These are phyloP conservation scores for Rhinoderma darwinii DNA, from an alignment of 2,113 vertebrate genomes.

Conservation along the genomic window DNA sequence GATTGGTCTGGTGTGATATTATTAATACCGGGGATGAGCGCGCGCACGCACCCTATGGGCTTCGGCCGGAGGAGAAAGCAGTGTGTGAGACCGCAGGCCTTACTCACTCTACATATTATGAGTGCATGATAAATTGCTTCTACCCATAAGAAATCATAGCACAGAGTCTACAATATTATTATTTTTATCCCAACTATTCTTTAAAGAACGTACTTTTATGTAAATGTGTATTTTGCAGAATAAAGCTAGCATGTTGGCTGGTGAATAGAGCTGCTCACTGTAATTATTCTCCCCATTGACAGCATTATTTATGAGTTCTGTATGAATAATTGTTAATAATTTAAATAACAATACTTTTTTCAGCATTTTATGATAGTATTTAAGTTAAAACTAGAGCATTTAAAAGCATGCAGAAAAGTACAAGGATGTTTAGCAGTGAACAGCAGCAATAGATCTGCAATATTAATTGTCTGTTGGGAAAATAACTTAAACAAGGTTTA, in stretches of 20 bases:
- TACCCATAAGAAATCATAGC: not conserved
- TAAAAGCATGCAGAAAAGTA: slow-evolving; percentile 56
- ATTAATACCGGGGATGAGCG: too few species aligned
- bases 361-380: slow-evolving; percentile 15
- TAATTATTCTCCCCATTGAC: slow-evolving; percentile 27
- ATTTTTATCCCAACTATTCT: not conserved
- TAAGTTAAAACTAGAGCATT: slow-evolving; percentile 64
- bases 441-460: slow-evolving; percentile 61
- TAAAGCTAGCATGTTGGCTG: slow-evolving; percentile 11
- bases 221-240: slow-evolving; percentile 27
- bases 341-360: slow-evolving; percentile 18
- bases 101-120: not conserved
- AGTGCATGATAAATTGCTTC: not conserved
- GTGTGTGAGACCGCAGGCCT: too few species aligned
- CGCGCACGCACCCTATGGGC: too few species aligned
- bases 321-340: slow-evolving; percentile 40
- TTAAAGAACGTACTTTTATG: slow-evolving; percentile 6
- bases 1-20: too few species aligned
- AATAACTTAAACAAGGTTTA: slow-evolving; percentile 55
- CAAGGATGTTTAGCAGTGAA: slow-evolving; percentile 46
- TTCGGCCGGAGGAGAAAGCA: too few species aligned
- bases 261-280: slow-evolving; percentile 19
- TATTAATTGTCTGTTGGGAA: slow-evolving; percentile 61
- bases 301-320: slow-evolving; percentile 32
- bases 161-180: not conserved